Evolutionary conservation across 1,140 invertebrate genomes (phyloP).

Genomic region (Drosophila hydei): DNA sequence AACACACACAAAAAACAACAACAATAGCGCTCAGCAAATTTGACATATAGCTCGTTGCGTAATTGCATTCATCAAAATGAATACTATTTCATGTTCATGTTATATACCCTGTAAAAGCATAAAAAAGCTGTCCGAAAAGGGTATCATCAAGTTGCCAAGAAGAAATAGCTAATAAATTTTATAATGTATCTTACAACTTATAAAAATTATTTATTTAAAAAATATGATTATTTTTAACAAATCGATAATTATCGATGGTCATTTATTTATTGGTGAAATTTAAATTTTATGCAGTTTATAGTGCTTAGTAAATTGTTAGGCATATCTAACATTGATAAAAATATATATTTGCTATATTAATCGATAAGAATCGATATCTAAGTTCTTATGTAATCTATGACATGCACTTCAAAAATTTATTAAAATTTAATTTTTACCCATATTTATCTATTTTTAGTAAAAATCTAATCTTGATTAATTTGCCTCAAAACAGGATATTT

Average conservation of each 20-base stretch:
- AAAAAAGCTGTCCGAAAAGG: neutral
- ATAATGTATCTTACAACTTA: too few species aligned
- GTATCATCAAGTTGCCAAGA: neutral
- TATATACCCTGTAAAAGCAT: neutral
- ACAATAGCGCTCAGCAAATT: constrained; percentile 46
- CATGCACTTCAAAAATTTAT: too few species aligned
- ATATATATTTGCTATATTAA: neutral
- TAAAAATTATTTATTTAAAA: too few species aligned
- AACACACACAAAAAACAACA: neutral
- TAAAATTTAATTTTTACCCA: too few species aligned
- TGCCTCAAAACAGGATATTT: too few species aligned
- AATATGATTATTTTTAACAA: neutral
- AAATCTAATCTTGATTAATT: too few species aligned
- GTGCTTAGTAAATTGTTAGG: neutral
- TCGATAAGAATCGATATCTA: too few species aligned
- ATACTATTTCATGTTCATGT: constrained; percentile 31
- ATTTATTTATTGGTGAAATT: too few species aligned
- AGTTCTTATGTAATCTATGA: too few species aligned
- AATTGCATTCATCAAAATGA: constrained; percentile 72
- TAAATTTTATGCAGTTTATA: too few species aligned
- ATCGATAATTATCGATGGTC: neutral
- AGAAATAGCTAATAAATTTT: too few species aligned
- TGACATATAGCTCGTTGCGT: constrained; percentile 57
- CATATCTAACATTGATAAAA: neutral
- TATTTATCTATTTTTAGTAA: too few species aligned